Conservation (phyloP, 2,797 vertebrate species). For the Dromococcyx pavoninus region DNA sequence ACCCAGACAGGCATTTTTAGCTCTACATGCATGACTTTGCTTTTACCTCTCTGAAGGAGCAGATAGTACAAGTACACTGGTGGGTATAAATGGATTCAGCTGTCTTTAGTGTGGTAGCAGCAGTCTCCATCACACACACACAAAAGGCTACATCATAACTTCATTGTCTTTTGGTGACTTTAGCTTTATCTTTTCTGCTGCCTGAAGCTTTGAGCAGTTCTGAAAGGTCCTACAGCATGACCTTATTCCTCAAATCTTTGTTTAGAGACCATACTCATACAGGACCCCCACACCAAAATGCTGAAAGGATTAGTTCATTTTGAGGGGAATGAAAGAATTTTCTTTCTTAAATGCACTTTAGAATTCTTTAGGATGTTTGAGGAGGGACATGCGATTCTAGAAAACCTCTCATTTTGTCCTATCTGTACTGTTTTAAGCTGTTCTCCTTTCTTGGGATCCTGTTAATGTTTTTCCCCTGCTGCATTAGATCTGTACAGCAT, state of each 20-base stretch:
- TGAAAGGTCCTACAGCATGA: not conserved
- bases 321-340: not conserved
- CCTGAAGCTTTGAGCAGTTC: not conserved
- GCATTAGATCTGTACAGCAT: not conserved
- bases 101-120: not conserved
- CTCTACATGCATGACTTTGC: not conserved
- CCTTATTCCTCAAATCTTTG: not conserved
- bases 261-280: not conserved
- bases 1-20: accelerated
- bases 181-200: not conserved
- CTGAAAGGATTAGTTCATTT: not conserved
- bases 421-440: not conserved
- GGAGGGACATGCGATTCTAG: not conserved
- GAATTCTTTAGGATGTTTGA: not conserved
- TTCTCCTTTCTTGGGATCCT: not conserved
- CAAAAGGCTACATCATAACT: not conserved
- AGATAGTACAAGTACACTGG: not conserved
- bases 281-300: not conserved
- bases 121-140: not conserved
- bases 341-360: not conserved
- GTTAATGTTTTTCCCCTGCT: not conserved
- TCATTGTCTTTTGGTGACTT: not conserved
- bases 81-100: not conserved
- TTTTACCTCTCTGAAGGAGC: not conserved
- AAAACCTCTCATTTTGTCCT: not conserved